phyloP scores from a whole-genome alignment of 1,140 invertebrate genomes.

The Brachionus calyciflorus region DNA sequence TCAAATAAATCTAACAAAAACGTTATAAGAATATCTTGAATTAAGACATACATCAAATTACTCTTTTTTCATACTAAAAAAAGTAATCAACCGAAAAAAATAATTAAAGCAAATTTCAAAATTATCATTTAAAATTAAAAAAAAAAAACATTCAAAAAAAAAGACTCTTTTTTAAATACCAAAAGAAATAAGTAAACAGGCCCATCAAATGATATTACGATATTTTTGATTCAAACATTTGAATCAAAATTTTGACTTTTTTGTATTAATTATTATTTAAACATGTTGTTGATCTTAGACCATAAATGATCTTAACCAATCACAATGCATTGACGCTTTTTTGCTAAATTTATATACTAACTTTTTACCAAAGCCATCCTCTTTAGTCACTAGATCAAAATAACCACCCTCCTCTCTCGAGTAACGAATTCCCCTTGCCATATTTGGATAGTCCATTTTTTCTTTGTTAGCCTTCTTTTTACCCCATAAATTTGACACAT shows the following conservation, averaged over 20 bases:
- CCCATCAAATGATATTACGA: conserved; percentile 1
- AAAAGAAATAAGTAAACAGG: too few relatives aligned
- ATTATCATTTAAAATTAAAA: background rate
- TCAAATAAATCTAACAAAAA: background rate
- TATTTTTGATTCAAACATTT: background rate
- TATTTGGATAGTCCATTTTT: conserved; percentile 45
- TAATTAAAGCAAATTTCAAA: background rate
- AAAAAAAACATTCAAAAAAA: too few relatives aligned
- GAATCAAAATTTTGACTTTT: conserved; percentile 3
- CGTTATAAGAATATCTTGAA: too few relatives aligned
- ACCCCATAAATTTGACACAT: conserved; percentile 20
- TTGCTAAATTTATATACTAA: conserved; percentile 28
- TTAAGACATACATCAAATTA: conserved; percentile 31
- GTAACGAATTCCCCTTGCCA: conserved; percentile 37
- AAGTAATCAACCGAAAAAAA: conserved; percentile 11
- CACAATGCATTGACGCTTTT: conserved; percentile 36
- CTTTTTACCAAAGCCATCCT: conserved; percentile 41
- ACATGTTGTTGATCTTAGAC: background rate
- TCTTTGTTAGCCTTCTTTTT: conserved; percentile 43
- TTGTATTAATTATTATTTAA: background rate
- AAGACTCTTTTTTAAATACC: too few relatives aligned
- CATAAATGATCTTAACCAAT: conserved; percentile 31
- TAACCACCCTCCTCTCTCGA: conserved; percentile 39
- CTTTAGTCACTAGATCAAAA: conserved; percentile 28
- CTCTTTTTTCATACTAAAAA: conserved; percentile 11